Base-by-base conservation (phyloP, 2,797 vertebrate genomes). In the Enteromius thamalakanensis region DNA sequence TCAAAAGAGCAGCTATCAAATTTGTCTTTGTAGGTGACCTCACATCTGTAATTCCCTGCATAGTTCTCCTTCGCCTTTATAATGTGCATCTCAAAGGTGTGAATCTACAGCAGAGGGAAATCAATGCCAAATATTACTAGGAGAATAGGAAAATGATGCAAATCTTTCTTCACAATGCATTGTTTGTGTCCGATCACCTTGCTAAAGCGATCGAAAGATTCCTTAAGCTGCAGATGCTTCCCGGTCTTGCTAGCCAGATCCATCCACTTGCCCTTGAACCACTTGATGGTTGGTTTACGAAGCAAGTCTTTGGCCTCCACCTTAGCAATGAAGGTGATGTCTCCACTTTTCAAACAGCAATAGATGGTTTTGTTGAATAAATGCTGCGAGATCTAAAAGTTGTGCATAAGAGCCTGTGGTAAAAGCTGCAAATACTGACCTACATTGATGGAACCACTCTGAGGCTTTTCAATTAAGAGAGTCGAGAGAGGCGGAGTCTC, bases 201-300 rank as follows among this genome's bases (percentile, higher is more conserved):
- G 32, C 93, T 94, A 0, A 94, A 70, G 53, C 98, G 95, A 74
- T 99, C 98, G 47, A 98, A 99, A 65, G 94, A 97, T 87, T 99
- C 98, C 89, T 99, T 99, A 72, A 99, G 94, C 90, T 99, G 98
- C 14, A 99, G 91, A 84, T 99, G 98, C 84, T 99, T 99, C 62
- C 98, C 98, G 0, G 97, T 98, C 93, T 99, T 99, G 93, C 98
- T 99, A 87, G 98, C 97, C 85, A 99, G 91, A 85, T 99, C 98
- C 98, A 99, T 98, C 98, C 98, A 99, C 94, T 99, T 99, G 6
- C 98, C 98, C 91, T 99, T 99, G 85, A 99, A 97, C 98, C 98
- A 99, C 84, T 99, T 99, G 65, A 98, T 65, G 0, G 96, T 94
- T 62, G 98, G 98, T 90, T 98, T 99, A 55, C 98, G 95, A 53